phyloP scores from a whole-genome alignment of 2,113 vertebrate species.

The Aspidoscelis tigris region DNA sequence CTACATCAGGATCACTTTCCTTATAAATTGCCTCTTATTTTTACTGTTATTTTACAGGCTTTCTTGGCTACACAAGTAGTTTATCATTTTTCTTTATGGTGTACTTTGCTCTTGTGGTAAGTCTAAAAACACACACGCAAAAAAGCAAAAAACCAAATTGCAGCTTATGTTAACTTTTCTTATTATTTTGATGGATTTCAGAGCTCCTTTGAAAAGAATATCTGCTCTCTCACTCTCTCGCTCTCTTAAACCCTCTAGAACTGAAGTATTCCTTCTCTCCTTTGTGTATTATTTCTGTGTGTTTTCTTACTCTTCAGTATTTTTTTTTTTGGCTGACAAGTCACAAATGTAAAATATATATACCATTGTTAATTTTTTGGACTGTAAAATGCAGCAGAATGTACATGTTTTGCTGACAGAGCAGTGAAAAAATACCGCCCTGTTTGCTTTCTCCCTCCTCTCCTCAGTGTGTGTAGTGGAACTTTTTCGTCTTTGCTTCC shows the following conservation, averaged over 20 bases:
- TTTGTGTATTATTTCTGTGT: slow-evolving; percentile 22
- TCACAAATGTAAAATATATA: slow-evolving; percentile 57
- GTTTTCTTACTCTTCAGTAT: slow-evolving; percentile 32
- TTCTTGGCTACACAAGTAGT: slow-evolving; percentile 96
- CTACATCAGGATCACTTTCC: slow-evolving; percentile 78
- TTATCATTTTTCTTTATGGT: slow-evolving; percentile 93
- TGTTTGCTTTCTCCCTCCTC: slow-evolving; percentile 11
- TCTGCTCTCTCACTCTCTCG: slow-evolving; percentile 28
- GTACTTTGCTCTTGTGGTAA: slow-evolving; percentile 93
- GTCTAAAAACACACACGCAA: slow-evolving; percentile 75
- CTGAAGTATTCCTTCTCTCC: slow-evolving; percentile 37
- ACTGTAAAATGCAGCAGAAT: slow-evolving; percentile 51
- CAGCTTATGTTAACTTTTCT: slow-evolving; percentile 61
- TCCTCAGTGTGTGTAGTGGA: slow-evolving; percentile 52
- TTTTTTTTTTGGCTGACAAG: slow-evolving; percentile 37
- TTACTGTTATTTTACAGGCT: slow-evolving; percentile 86
- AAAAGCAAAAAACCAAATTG: slow-evolving; percentile 4
- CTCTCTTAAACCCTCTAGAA: slow-evolving; percentile 39
- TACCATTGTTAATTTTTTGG: slow-evolving; percentile 62
- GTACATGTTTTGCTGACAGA: slow-evolving; percentile 57
- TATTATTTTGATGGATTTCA: slow-evolving; percentile 68
- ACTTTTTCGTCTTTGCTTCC: slow-evolving; percentile 68
- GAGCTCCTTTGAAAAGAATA: slow-evolving; percentile 57
- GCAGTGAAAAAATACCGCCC: slow-evolving; percentile 59
- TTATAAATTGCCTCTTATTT: slow-evolving; percentile 84